Base-by-base conservation (phyloP, 2,113 vertebrate genomes). In the Petromus typicus region DNA sequence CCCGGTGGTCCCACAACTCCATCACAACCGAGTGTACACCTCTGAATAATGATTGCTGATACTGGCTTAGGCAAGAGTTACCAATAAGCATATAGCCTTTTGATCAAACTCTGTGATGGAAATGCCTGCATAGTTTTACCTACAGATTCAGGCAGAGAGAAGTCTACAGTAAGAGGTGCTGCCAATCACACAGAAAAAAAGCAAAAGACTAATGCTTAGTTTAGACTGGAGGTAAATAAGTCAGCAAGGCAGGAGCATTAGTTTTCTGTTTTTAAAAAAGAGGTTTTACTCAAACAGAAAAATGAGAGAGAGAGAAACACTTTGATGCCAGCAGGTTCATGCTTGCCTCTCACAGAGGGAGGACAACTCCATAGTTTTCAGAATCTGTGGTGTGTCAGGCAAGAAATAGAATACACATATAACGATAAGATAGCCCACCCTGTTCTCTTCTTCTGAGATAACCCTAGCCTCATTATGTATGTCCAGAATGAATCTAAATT, bases 391-490 rank as follows among this genome's bases (percentile, higher is more conserved):
- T 43, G 37, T 37, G 64, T 61, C 61, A 32, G 78, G 54, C 43
- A 90, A 96, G 86, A 92, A 73, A 82, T 1, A 84, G 78, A 89
- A 89, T n/a, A 37, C 1, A 93, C n/a, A 32, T 0, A 56, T 54
- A 73, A 93, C 87, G 78, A 48, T 59, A 71, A 66, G 73, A 61
- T 7, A 67, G 32, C 16, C 61, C 95, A 93, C 3, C 92, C 54
- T 59, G 57, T 81, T 80, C 87, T 97, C 81, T 89, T 90, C 92
- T 94, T 40, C 56, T 0, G 0, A 81, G 61, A 95, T 96, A 96
- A 81, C 94, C 95, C 66, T 92, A 91, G 92, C 90, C 73, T 96
- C 76, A 94, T 96, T 86, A 90, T 13, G 4, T 37, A 95, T 71
- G 96, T 89, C 63, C 83, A 76, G 81, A 94, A 95, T 45, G 59